phyloP scores from a whole-genome alignment of 1,140 invertebrate genomes.

The Bombus superbus region DNA sequence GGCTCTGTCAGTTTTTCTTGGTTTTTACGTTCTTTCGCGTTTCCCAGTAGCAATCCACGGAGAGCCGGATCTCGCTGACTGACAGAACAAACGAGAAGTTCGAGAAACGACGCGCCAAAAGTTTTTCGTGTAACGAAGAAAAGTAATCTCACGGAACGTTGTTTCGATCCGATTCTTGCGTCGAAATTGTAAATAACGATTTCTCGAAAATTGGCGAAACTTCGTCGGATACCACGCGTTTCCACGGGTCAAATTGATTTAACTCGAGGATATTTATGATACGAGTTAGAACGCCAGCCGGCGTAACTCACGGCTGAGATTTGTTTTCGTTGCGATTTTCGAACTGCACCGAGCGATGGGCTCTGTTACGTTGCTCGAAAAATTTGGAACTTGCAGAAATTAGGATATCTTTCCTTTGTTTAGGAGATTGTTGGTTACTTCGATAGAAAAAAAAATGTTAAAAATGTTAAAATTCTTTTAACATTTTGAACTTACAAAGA shows the following conservation, averaged over 20 bases:
- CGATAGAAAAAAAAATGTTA: too few relatives aligned
- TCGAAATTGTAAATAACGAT: slow-evolving; percentile 47
- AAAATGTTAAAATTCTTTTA: too few relatives aligned
- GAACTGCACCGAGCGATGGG: too few relatives aligned
- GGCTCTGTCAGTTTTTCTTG: slow-evolving; percentile 43
- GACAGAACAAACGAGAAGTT: slow-evolving; percentile 5
- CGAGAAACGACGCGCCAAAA: slow-evolving; percentile 12
- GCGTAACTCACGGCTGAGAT: not conserved
- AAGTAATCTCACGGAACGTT: slow-evolving; percentile 47
- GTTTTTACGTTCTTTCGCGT: not conserved
- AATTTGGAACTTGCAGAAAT: too few relatives aligned
- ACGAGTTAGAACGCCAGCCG: not conserved
- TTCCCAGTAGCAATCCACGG: not conserved
- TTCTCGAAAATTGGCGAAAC: slow-evolving; percentile 32
- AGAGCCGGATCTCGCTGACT: slow-evolving; percentile 4
- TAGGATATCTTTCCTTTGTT: too few relatives aligned
- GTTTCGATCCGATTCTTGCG: not conserved
- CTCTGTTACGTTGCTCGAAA: not conserved
- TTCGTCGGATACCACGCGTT: not conserved
- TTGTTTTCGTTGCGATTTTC: not conserved
- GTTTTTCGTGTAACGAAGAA: slow-evolving; percentile 52
- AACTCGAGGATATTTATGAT: slow-evolving; percentile 15
- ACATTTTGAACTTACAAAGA: not conserved
- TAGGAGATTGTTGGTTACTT: too few relatives aligned
- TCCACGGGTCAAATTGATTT: slow-evolving; percentile 46